Percentiles rank a stretch among this genome's conserved stretches.
Conservation (phyloP, 1,140 invertebrate genomes). For the Triops longicaudatus region DNA sequence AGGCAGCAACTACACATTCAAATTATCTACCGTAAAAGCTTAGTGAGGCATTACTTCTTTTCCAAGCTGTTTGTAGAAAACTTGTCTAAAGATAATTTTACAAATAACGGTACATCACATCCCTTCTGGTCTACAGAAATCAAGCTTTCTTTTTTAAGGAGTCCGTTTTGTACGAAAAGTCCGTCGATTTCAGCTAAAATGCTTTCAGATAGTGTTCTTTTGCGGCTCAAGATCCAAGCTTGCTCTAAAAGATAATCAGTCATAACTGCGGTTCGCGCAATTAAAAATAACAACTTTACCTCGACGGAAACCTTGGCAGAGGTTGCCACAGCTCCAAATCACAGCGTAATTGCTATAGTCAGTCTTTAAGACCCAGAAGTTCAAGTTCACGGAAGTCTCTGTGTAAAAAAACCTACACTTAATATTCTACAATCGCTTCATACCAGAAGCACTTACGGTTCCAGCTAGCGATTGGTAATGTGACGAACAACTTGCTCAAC, state of each 20-base stretch:
- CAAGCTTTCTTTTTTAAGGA: conserved; percentile 16
- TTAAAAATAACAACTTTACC: neutral
- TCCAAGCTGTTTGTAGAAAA: neutral
- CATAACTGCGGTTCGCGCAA: neutral
- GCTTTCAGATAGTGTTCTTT: neutral
- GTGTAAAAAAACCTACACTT: neutral
- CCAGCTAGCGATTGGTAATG: conserved; percentile 16
- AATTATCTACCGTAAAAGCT: neutral
- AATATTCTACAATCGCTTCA: neutral
- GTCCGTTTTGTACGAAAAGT: conserved; percentile 5
- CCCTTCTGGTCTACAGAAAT: neutral
- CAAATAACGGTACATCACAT: neutral
- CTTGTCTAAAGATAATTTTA: neutral
- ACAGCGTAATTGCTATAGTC: conserved; percentile 19
- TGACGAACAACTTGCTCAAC: conserved; percentile 20
- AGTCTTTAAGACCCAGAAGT: conserved; percentile 16
- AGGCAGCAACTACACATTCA: too few species aligned
- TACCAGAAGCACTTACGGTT: neutral
- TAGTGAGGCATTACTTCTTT: neutral
- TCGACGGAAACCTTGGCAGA: conserved; percentile 19
- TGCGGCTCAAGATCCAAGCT: conserved; percentile 17
- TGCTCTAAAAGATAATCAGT: neutral
- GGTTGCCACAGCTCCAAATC: conserved; percentile 17
- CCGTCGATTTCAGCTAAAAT: neutral
- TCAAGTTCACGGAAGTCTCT: neutral